Conservation (phyloP, 2,888 invertebrate genomes). For the Folsomia manolachei region DNA sequence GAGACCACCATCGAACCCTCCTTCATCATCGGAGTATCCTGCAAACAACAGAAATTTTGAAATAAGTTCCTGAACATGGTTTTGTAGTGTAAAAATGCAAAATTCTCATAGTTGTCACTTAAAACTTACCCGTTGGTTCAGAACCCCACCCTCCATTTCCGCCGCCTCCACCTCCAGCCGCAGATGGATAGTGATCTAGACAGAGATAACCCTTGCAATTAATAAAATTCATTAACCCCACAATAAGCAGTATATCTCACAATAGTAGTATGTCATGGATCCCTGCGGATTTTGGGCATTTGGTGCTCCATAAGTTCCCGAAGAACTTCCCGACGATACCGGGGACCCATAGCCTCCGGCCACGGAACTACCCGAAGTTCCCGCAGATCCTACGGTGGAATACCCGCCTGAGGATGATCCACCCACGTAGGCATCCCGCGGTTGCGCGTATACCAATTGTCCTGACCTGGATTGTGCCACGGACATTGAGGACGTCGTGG, state of each 20-base stretch:
- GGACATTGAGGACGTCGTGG: slow-evolving; percentile 18
- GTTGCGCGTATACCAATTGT: slow-evolving; percentile 42
- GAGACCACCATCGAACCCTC: not conserved
- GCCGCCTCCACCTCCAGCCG: slow-evolving; percentile 14
- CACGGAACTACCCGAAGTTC: slow-evolving; percentile 19
- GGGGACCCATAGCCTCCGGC: slow-evolving; percentile 14
- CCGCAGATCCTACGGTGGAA: slow-evolving; percentile 17
- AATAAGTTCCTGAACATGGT: not conserved
- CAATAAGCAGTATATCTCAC: slow-evolving; percentile 6
- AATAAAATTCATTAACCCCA: not conserved
- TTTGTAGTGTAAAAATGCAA: not conserved
- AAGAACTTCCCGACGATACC: not conserved
- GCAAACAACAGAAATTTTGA: slow-evolving; percentile 1
- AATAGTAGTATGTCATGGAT: slow-evolving; percentile 49
- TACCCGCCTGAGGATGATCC: slow-evolving; percentile 38
- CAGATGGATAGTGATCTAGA: not conserved
- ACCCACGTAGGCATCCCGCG: slow-evolving; percentile 42
- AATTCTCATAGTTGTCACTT: too few relatives aligned
- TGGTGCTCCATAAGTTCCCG: slow-evolving; percentile 19
- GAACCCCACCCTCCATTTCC: slow-evolving; percentile 17
- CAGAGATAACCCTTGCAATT: slow-evolving; percentile 2
- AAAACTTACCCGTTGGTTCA: slow-evolving; percentile 37
- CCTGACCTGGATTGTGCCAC: slow-evolving; percentile 7
- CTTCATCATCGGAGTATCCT: slow-evolving; percentile 42
- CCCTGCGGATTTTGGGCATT: slow-evolving; percentile 32